Evolutionary conservation across 2,113 vertebrate species (phyloP).

Genomic region (Eudyptes chrysolophus): DNA sequence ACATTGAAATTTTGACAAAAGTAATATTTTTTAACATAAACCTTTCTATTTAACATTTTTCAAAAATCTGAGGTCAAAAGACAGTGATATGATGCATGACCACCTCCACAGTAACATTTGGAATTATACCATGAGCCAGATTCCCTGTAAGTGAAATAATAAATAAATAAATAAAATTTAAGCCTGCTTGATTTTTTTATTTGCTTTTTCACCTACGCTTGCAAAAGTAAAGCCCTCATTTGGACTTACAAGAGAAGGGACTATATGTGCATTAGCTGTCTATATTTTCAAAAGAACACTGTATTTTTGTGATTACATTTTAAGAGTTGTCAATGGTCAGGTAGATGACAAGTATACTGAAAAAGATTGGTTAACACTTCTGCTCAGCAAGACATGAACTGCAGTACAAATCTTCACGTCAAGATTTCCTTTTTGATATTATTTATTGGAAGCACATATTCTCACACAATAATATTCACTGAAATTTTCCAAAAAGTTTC

Average conservation of each 20-base stretch:
- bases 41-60: not conserved
- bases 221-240: not conserved
- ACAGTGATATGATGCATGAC: fast-evolving
- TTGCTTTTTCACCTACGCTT: not conserved
- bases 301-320: not conserved
- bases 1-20: not conserved
- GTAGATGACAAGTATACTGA: not conserved
- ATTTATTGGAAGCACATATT: not conserved
- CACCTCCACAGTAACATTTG: not conserved
- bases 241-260: not conserved
- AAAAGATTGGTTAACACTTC: not conserved
- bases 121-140: not conserved
- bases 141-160: not conserved
- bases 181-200: not conserved
- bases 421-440: not conserved
- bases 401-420: not conserved
- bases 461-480: not conserved
- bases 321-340: not conserved
- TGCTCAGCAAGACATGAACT: not conserved
- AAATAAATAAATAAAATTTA: not conserved
- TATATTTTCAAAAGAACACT: not conserved
- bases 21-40: not conserved
- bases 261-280: not conserved
- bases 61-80: not conserved
- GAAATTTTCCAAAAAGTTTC: not conserved